Conservation (phyloP, 2,113 vertebrate genomes). For the Theristicus caerulescens region DNA sequence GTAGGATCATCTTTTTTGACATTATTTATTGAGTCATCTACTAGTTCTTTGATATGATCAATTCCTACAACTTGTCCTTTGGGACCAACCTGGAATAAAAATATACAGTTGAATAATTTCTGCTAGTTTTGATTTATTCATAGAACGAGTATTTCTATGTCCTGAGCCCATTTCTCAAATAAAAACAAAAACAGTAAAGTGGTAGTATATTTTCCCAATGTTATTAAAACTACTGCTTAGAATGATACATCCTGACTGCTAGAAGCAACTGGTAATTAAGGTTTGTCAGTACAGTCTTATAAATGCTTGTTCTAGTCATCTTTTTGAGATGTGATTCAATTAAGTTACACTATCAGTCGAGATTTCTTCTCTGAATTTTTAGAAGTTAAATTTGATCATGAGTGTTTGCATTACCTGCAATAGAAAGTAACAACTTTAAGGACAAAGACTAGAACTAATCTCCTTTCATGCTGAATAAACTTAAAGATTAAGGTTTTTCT, state of each 20-base stretch:
- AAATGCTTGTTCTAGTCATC: neutral
- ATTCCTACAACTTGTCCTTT: constrained; percentile 97
- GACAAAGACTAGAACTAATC: neutral
- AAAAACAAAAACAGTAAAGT: neutral
- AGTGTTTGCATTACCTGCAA: neutral
- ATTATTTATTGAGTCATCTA: constrained; percentile 95
- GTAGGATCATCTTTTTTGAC: constrained; percentile 95
- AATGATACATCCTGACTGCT: neutral
- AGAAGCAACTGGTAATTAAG: neutral
- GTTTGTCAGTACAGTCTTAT: neutral
- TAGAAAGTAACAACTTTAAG: neutral
- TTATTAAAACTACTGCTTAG: neutral
- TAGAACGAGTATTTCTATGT: constrained; percentile 8
- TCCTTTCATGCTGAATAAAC: neutral
- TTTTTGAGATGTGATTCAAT: neutral
- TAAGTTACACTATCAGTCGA: neutral
- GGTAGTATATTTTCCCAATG: neutral
- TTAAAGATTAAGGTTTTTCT: neutral
- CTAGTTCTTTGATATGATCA: constrained; percentile 98
- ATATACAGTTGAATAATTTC: constrained; percentile 57
- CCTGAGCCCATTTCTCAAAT: constrained; percentile 12
- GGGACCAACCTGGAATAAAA: constrained; percentile 86
- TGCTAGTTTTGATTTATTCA: constrained; percentile 4
- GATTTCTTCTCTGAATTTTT: neutral
- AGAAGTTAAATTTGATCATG: neutral